Evolutionary conservation across 2,888 invertebrate genomes (phyloP), one percentile per base, ranked within the genome.

Genomic region (Latheticus oryzae): DNA sequence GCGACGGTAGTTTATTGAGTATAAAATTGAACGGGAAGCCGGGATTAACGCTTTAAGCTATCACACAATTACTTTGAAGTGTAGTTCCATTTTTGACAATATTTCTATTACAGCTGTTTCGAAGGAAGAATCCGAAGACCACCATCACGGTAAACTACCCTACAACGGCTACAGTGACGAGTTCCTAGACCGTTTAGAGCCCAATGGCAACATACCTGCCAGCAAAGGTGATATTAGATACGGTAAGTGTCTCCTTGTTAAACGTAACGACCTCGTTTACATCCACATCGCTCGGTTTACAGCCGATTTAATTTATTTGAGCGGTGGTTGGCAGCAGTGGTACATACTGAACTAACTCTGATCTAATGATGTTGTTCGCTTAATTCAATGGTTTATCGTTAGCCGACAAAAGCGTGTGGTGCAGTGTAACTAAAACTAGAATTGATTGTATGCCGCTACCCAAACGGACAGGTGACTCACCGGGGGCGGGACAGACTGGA

Each of bases 131-230:
- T 85, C 88, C 83, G 85, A 91, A 82, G 88, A 88, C 64, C 78
- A 65, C 59, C 64, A 70, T 33, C 70, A 65, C 59, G 88, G 86
- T 77, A 93, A 91, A 84, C 87, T 94, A 79, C 87, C 92, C 65
- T 93, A 91, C 83, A 94, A 94, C 82, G 94, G 94, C 67, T 95
- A 93, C 85, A 94, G 94, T 56, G 94, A 94, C 76, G 94, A 95
- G 84, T 95, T 91, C 83, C 87, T 95, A 78, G 94, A 95, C 82
- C 86, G 93, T 78, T 86, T 94, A 75, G 95, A 95, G 83, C 93
- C 91, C 76, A 95, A 93, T 82, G 94, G 94, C 75, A 95, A 93
- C 84, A 93, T 93, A 83, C 93, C 89, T 75, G 87, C 88, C 79
- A 91, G 91, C 77, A 93, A 93, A 83, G 85, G 85, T 70, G 88